phyloP scores from a whole-genome alignment of 2,888 invertebrate genomes.

The Mythimna albipuncta region DNA sequence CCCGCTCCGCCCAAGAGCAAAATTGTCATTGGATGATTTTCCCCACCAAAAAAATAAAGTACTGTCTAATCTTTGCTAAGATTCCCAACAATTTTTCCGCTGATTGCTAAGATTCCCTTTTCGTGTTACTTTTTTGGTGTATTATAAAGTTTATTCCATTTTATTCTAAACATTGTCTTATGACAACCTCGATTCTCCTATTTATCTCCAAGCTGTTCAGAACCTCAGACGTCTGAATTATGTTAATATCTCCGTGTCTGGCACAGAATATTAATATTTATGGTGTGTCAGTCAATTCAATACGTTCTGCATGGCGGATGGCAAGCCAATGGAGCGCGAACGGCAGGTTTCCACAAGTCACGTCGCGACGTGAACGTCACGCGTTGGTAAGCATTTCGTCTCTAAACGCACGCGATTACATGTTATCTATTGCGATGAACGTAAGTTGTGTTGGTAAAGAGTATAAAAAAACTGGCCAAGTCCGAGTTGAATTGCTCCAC shows the following conservation, averaged over 20 bases:
- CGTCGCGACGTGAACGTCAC: constrained; percentile 33
- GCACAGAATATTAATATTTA: constrained; percentile 53
- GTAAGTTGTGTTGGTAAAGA: neutral
- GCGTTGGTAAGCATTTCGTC: constrained; percentile 38
- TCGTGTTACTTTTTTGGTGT: too few relatives aligned
- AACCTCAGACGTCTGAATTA: constrained; percentile 32
- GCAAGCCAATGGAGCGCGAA: constrained; percentile 44
- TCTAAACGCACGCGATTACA: constrained; percentile 18
- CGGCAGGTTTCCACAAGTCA: constrained; percentile 32
- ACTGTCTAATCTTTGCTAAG: too few relatives aligned
- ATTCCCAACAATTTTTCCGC: too few relatives aligned
- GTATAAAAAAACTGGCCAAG: too few relatives aligned
- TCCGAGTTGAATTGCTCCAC: too few relatives aligned
- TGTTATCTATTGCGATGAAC: neutral
- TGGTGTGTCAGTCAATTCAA: constrained; percentile 35
- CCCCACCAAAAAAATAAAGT: too few relatives aligned
- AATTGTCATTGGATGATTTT: too few relatives aligned
- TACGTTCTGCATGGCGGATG: constrained; percentile 21
- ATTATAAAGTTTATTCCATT: too few relatives aligned
- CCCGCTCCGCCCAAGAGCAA: too few relatives aligned
- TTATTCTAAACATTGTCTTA: neutral
- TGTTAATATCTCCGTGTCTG: constrained; percentile 34
- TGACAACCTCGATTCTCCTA: neutral
- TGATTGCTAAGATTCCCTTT: too few relatives aligned
- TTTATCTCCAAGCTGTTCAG: constrained; percentile 15